Evolutionary conservation across 2,797 vertebrate genomes (phyloP), one percentile per base, ranked within the genome.

Genomic region (Cuniculus paca): DNA sequence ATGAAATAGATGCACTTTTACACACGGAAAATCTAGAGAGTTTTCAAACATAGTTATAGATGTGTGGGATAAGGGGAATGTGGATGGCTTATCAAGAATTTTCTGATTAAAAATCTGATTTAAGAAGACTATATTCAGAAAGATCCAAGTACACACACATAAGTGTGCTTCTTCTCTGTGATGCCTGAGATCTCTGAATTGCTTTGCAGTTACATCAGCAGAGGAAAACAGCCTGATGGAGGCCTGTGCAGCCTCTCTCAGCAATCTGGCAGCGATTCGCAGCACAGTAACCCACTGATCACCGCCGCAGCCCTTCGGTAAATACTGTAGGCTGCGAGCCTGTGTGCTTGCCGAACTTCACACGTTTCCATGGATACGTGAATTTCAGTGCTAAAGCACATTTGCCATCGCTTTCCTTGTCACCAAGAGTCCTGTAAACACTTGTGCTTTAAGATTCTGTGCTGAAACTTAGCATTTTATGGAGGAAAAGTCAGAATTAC

Each of bases 401-500:
- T 82, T 72, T 97, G 86, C 78, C 96, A 96, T 52, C 14, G 0
- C 77, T 89, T 96, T 93, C 91, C 88, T 84, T 91, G 91, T 79
- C 80, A 63, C 91, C 63, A 39, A 94, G 93, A 96, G 82, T 42
- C 92, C 68, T 94, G 87, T 91, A 95, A 98, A 94, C 58, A 95
- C 48, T 74, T 92, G 74, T 75, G 95, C 85, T 91, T 90, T 91
- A 95, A 95, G 75, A 90, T 94, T 97, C 89, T 95, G 89, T 90
- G 77, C 63, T 92, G 90, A 96, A 95, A 97, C 96, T 93, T 95
- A 86, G 82, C 82, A 88, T 97, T 96, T 98, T 94, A 92, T 70
- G 83, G 84, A 87, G 48, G 50, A 91, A 68, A 72, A 81, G 81
- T 95, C 61, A 97, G 56, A 96, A 91, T 89, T 87, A 74, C 48